Evolutionary conservation across 2,888 invertebrate species (phyloP).

Genomic region (Linnaemya vulpina): DNA sequence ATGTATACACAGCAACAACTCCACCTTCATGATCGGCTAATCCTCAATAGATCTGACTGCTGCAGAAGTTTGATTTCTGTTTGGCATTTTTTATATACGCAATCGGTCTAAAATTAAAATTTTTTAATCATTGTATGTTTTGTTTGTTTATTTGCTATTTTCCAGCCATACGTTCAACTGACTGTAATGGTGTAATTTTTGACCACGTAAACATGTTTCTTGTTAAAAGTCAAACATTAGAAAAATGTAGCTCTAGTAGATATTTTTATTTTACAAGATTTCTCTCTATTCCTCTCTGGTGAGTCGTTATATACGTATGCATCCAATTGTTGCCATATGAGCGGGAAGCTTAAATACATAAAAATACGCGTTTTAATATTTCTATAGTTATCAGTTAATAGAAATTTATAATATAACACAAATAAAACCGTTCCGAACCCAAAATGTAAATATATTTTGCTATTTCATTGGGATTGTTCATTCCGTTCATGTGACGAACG

Average conservation of each 20-base stretch:
- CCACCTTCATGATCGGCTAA: no score
- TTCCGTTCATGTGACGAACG: no score
- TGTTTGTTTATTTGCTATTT: slow-evolving; percentile 1
- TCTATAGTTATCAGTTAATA: background rate
- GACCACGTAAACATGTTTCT: slow-evolving; percentile 70
- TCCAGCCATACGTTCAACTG: slow-evolving; percentile 23
- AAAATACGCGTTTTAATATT: no score
- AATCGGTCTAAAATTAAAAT: background rate
- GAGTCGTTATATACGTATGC: background rate
- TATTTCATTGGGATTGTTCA: no score
- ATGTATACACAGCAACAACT: no score
- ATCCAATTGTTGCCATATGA: slow-evolving; percentile 36
- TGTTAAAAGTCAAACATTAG: slow-evolving; percentile 6
- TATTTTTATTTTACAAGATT: slow-evolving; percentile 36
- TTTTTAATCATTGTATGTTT: slow-evolving; percentile 15
- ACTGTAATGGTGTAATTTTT: slow-evolving; percentile 38
- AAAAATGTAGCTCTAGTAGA: slow-evolving; percentile 31
- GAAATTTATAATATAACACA: no score
- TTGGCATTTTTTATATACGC: no score
- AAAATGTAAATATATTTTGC: background rate
- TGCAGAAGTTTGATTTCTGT: no score
- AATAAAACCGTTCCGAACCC: no score
- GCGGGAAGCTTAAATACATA: background rate
- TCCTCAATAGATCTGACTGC: no score
- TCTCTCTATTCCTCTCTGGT: slow-evolving; percentile 12